Conservation (phyloP, 2,113 vertebrate species). For the Cyphomyrus discorhynchus region DNA sequence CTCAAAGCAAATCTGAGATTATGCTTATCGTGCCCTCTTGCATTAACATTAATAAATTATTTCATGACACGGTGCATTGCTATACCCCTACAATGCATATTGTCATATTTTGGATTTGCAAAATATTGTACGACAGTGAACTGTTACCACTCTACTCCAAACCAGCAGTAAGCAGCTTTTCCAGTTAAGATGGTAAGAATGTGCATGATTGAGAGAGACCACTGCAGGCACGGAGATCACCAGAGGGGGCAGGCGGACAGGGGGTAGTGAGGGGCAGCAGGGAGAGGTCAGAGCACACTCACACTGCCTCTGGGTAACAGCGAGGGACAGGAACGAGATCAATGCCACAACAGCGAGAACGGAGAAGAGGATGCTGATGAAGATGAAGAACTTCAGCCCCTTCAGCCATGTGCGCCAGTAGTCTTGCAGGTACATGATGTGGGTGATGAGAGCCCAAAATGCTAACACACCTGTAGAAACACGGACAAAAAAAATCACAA, state of each 20-base stretch:
- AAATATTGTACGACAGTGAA: background rate
- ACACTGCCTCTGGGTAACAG: slow-evolving; percentile 80
- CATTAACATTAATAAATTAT: background rate
- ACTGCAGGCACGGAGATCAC: background rate
- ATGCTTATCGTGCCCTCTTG: background rate
- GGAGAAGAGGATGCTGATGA: slow-evolving; percentile 72
- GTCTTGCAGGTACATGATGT: slow-evolving; percentile 94
- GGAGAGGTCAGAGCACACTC: slow-evolving; percentile 37
- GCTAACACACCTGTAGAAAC: slow-evolving; percentile 77
- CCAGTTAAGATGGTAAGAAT: background rate
- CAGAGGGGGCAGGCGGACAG: background rate
- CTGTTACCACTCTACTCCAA: background rate
- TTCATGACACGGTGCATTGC: background rate
- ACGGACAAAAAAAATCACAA: background rate
- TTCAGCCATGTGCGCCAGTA: slow-evolving; percentile 97
- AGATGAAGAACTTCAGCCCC: slow-evolving; percentile 85
- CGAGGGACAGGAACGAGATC: slow-evolving; percentile 75
- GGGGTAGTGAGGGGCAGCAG: background rate
- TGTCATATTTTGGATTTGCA: background rate
- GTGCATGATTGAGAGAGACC: background rate
- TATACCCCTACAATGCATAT: background rate
- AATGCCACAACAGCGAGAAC: slow-evolving; percentile 66
- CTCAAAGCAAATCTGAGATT: background rate
- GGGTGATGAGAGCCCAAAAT: slow-evolving; percentile 83
- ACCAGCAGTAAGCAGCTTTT: background rate